Conservation (phyloP, 2,888 invertebrate genomes). For the Holacanthella duospinosa region DNA sequence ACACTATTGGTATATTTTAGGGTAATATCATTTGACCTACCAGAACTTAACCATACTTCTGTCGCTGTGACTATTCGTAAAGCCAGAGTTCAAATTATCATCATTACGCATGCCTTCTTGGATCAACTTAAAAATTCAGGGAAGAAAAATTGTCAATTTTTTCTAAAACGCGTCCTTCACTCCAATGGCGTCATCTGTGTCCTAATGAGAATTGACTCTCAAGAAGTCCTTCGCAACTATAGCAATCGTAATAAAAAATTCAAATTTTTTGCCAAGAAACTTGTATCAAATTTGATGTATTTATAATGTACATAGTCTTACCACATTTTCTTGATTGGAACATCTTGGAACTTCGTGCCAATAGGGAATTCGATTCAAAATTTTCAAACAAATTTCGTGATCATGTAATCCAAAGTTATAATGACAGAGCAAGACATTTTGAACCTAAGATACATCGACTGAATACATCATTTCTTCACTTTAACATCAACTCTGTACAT, state of each 20-base stretch:
- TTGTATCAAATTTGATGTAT: background rate
- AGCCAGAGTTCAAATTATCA: slow-evolving; percentile 4
- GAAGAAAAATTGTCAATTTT: background rate
- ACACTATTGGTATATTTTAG: too few relatives aligned
- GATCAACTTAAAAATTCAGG: background rate
- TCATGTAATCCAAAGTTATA: background rate
- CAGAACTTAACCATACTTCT: background rate
- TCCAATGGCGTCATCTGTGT: background rate
- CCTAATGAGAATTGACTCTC: background rate
- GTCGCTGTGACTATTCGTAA: background rate
- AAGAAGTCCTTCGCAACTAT: background rate
- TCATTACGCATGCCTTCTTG: background rate
- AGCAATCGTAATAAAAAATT: slow-evolving; percentile 1
- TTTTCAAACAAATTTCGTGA: background rate
- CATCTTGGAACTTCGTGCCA: background rate
- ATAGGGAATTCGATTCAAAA: background rate
- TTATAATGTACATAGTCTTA: background rate
- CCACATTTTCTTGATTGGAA: slow-evolving; percentile 1
- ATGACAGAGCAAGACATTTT: background rate
- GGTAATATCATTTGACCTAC: background rate
- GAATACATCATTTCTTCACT: background rate
- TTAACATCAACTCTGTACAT: too few relatives aligned
- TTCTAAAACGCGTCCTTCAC: background rate
- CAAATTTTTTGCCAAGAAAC: background rate
- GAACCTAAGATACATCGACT: background rate